A percentile compares a stretch with the other conserved stretches of the same genome.
phyloP scores from a whole-genome alignment of 2,888 invertebrate species.

The Pristionchus entomophagus region DNA sequence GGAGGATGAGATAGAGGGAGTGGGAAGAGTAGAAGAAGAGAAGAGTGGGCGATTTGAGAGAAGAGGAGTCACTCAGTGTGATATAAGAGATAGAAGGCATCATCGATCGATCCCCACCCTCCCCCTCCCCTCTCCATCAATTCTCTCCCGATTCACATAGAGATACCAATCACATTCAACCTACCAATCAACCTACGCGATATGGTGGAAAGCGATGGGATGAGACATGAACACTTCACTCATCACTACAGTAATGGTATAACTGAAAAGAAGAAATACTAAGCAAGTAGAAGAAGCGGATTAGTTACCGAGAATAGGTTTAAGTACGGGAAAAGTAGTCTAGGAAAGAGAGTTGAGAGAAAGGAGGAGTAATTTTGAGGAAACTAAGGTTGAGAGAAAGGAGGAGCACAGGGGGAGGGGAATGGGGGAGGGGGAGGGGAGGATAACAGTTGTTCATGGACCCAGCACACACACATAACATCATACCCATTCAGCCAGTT shows the following conservation, averaged over 20 bases:
- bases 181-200: neutral
- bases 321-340: neutral
- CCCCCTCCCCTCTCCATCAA: neutral
- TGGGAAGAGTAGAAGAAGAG: slow-evolving; percentile 37
- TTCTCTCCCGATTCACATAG: neutral
- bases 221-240: neutral
- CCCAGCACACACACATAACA: slow-evolving; percentile 6
- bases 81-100: slow-evolving; percentile 42
- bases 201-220: slow-evolving; percentile 8
- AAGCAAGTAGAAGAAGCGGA: neutral
- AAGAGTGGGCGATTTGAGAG: slow-evolving; percentile 17
- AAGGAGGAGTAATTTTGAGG: slow-evolving; percentile 26
- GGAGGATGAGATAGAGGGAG: neutral
- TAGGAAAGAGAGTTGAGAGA: slow-evolving; percentile 15
- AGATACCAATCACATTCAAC: slow-evolving; percentile 8
- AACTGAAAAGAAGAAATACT: neutral
- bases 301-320: neutral
- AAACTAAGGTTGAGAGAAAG: slow-evolving; percentile 30
- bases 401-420: slow-evolving; percentile 35
- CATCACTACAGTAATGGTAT: neutral
- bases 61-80: slow-evolving; percentile 40
- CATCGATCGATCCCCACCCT: neutral
- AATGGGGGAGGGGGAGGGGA: neutral
- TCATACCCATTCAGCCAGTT: slow-evolving; percentile 10
- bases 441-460: slow-evolving; percentile 35